phyloP scores from a whole-genome alignment of 2,888 invertebrate genomes.

The Galerucella calmariensis region DNA sequence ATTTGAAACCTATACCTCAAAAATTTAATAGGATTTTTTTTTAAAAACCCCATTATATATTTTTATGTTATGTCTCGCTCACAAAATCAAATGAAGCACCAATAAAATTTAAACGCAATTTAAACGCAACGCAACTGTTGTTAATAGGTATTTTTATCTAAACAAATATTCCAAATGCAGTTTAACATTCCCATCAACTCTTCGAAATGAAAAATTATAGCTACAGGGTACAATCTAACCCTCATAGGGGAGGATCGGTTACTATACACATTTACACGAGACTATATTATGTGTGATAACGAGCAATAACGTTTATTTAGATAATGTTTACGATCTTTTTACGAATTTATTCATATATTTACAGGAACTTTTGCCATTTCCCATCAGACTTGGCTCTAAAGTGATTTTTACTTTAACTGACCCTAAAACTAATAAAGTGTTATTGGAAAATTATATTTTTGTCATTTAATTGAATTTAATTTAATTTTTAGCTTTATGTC shows the following conservation, averaged over 20 bases:
- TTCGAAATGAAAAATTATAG: slow-evolving; percentile 8
- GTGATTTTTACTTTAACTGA: background rate
- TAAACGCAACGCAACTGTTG: too few species aligned
- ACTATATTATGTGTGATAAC: slow-evolving; percentile 23
- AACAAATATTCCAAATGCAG: background rate
- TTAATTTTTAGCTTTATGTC: too few species aligned
- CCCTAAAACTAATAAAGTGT: background rate
- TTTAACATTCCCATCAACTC: background rate
- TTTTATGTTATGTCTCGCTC: too few species aligned
- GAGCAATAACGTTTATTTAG: slow-evolving; percentile 19
- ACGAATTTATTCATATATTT: slow-evolving; percentile 11
- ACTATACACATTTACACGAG: slow-evolving; percentile 11
- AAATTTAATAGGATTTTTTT: too few species aligned
- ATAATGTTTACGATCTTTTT: slow-evolving; percentile 20
- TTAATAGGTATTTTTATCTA: slow-evolving; percentile 8
- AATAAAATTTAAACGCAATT: background rate
- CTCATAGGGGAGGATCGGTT: background rate
- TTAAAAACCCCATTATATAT: too few species aligned
- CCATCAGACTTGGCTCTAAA: background rate
- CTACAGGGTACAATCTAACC: background rate
- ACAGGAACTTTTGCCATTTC: slow-evolving; percentile 3
- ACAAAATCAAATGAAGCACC: background rate
- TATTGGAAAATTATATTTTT: background rate
- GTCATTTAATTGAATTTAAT: background rate
- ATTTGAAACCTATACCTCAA: too few species aligned